These are phyloP conservation scores for Rynchops niger DNA, from an alignment of 2,113 vertebrate species.

Conservation along the genomic window DNA sequence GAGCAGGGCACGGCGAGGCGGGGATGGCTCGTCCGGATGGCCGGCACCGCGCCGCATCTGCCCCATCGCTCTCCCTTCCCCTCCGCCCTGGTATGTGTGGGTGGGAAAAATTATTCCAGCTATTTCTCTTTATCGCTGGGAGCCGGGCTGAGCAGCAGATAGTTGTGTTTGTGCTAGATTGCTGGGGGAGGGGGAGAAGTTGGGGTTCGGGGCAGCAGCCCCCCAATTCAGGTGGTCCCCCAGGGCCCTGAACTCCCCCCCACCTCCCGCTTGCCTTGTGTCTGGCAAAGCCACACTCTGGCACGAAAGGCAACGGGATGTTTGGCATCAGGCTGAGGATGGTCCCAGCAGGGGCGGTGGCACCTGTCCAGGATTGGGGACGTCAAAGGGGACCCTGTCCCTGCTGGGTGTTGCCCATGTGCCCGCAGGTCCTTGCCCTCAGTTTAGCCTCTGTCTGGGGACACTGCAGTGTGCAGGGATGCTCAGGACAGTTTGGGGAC, in stretches of 20 bases:
- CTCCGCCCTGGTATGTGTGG: constrained; percentile 65
- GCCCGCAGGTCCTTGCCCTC: background rate
- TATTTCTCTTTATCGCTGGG: constrained; percentile 62
- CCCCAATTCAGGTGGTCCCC: rapidly evolving
- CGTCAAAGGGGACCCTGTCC: rapidly evolving
- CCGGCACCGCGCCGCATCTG: background rate
- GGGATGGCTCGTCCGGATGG: constrained; percentile 59
- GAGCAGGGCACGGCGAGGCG: constrained; percentile 44
- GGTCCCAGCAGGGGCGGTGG: background rate
- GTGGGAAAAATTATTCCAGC: constrained; percentile 78
- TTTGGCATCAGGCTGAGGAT: background rate
- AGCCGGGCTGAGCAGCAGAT: constrained; percentile 28
- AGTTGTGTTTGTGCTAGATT: constrained; percentile 64
- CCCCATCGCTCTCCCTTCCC: background rate
- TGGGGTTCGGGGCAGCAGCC: background rate
- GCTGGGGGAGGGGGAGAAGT: background rate
- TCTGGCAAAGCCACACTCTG: background rate
- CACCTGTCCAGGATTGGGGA: background rate
- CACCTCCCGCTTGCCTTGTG: rapidly evolving
- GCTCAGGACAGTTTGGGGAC: background rate
- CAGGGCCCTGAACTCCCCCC: background rate
- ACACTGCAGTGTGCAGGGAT: background rate
- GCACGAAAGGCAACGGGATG: rapidly evolving
- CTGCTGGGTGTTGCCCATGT: background rate
- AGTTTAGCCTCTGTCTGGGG: background rate